Evolutionary conservation across 2,888 invertebrate species (phyloP).

Genomic region (Morpho achilles): DNA sequence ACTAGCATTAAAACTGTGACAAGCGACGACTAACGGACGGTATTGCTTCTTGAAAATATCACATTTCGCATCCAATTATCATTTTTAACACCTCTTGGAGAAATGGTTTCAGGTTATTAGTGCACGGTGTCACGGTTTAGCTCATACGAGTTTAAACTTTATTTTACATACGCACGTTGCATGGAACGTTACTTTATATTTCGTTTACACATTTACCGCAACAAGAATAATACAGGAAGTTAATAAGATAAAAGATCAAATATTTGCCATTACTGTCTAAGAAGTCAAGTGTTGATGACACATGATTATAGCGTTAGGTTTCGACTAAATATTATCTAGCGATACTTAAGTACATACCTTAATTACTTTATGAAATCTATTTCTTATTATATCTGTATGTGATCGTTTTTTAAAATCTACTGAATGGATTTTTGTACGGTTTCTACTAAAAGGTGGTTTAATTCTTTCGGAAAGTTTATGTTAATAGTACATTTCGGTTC

Average conservation of each 20-base stretch:
- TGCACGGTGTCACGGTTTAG: constrained; percentile 45
- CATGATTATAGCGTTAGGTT: too few species aligned
- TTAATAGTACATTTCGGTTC: too few species aligned
- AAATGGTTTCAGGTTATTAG: constrained; percentile 51
- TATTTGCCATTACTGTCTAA: constrained; percentile 4
- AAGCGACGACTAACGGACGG: constrained; percentile 47
- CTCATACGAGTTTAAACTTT: constrained; percentile 2
- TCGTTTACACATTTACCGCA: neutral
- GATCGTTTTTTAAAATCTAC: too few species aligned
- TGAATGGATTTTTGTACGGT: too few species aligned
- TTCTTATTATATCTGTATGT: too few species aligned
- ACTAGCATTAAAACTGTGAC: constrained; percentile 11
- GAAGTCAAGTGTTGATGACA: neutral
- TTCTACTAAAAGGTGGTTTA: too few species aligned
- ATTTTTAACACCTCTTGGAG: constrained; percentile 59
- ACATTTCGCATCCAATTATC: constrained; percentile 52
- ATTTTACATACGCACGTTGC: constrained; percentile 10
- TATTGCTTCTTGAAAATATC: constrained; percentile 44
- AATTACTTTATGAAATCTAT: too few species aligned
- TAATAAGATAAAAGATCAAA: constrained; percentile 1
- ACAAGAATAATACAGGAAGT: constrained; percentile 1
- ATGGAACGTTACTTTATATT: neutral
- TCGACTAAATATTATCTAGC: too few species aligned
- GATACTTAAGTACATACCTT: too few species aligned
- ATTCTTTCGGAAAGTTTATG: too few species aligned